Evolutionary conservation across 1,140 invertebrate species (phyloP), one percentile per base, ranked within the genome.

Genomic region (Microplitis mediator): DNA sequence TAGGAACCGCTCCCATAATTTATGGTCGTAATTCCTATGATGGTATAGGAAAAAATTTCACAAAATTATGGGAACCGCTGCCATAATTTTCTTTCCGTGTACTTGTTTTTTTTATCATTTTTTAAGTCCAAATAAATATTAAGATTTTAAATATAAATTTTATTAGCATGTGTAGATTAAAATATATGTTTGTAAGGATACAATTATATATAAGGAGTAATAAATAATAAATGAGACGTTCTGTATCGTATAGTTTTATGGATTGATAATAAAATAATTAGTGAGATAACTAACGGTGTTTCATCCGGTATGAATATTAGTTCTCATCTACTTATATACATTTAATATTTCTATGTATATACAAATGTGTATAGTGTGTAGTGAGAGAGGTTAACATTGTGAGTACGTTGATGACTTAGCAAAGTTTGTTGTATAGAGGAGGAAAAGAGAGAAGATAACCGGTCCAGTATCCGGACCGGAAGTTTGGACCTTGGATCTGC

Each of bases 401-500:
- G 14, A 39, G 35, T 68, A 36, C 34, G 23, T 56, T 32, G 34
- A 58, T 68, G 66, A 68, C 66, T 64, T 32, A 34, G 16, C 50
- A 34, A 34, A 56, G 23, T 54, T 23, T 16, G 72, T 63, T 23
- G 61, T 31, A 35, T 14, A 6, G 62, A 69, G 54, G 54, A 67
- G 35, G 61, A 66, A 52, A 65, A 76, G 61, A 69, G 77, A 76
- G 67, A 74, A 76, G 60, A 82, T 79, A 87, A 86, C 86, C 86
- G 85, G 85, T 87, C 81, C 56, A 75, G 85, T 82, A 86, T 85
- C 83, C 84, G 82, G 84, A 86, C 85, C 85, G 85, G 85, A 87
- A 87, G 84, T 81, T 76, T 79, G 81, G 82, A 84, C 82, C 83
- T 86, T 84, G 71, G 63, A 58, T 64, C 69, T 60, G 73, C 74